These are phyloP conservation scores for Hetaerina titia DNA, from an alignment of 2,888 invertebrate species.

Conservation along the genomic window DNA sequence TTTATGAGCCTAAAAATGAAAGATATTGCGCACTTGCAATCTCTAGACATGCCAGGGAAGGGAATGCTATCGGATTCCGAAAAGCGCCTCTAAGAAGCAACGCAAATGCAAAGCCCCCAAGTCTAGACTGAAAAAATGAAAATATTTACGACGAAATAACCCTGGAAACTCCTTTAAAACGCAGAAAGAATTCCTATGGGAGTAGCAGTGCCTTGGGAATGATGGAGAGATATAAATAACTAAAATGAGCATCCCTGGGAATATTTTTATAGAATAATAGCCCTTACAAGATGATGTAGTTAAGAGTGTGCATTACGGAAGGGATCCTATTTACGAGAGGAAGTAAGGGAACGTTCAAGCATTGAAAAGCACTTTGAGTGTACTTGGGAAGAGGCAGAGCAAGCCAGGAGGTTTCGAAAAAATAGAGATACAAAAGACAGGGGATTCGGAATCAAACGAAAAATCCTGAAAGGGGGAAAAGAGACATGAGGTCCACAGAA, in stretches of 20 bases:
- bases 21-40: neutral
- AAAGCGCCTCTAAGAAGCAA: neutral
- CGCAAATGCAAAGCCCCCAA: conserved; percentile 2
- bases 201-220: neutral
- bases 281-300: conserved; percentile 9
- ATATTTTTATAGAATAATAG: neutral
- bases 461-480: neutral
- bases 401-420: neutral
- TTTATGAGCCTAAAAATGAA: neutral
- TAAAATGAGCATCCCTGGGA: neutral
- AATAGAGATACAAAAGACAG: neutral
- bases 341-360: neutral
- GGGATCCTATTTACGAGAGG: neutral
- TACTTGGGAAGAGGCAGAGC: neutral
- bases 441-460: neutral
- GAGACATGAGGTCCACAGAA: neutral
- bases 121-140: conserved; percentile 13
- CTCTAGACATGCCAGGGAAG: neutral
- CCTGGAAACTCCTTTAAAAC: neutral
- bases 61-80: conserved; percentile 5
- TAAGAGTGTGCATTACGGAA: neutral
- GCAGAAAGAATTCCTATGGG: neutral
- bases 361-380: conserved; percentile 29
- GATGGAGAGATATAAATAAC: neutral
- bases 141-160: conserved; percentile 27